Conservation (phyloP, 1,140 invertebrate genomes). For the Eciton burchellii region DNA sequence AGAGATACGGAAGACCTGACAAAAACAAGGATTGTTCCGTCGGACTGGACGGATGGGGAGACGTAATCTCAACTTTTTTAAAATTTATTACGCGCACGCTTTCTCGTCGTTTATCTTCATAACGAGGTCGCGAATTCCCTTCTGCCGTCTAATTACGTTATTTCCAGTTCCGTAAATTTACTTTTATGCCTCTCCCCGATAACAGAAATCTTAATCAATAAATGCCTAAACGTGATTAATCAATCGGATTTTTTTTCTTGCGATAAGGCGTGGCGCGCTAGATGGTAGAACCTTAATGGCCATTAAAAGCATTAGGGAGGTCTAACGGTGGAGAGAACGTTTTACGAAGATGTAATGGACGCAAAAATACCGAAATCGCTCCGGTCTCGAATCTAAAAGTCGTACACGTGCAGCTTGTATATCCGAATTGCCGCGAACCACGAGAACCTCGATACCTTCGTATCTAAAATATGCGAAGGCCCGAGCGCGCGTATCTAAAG, state of each 20-base stretch:
- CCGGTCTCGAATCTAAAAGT: not conserved
- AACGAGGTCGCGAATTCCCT: not conserved
- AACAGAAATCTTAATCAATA: not conserved
- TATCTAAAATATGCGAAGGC: constrained; percentile 24
- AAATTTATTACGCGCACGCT: not conserved
- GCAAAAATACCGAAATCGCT: constrained; percentile 43
- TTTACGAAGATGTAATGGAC: constrained; percentile 54
- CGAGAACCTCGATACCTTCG: not conserved
- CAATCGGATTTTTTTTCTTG: not conserved
- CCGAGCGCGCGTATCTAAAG: not conserved
- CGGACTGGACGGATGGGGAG: not conserved
- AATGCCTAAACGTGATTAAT: constrained; percentile 1
- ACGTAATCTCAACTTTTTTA: constrained; percentile 16
- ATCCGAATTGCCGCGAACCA: not conserved
- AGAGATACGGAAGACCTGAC: not conserved
- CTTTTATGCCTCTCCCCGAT: not conserved
- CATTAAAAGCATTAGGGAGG: constrained; percentile 58
- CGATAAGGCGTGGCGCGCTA: not conserved
- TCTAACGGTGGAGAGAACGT: constrained; percentile 32
- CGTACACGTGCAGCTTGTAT: not conserved
- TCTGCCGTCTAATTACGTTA: not conserved
- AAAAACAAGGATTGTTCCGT: constrained; percentile 18
- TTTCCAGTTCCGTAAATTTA: not conserved
- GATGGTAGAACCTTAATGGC: constrained; percentile 19
- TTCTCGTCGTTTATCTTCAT: constrained; percentile 14